phyloP scores from a whole-genome alignment of 2,888 invertebrate species.

The Synergus itoensis region DNA sequence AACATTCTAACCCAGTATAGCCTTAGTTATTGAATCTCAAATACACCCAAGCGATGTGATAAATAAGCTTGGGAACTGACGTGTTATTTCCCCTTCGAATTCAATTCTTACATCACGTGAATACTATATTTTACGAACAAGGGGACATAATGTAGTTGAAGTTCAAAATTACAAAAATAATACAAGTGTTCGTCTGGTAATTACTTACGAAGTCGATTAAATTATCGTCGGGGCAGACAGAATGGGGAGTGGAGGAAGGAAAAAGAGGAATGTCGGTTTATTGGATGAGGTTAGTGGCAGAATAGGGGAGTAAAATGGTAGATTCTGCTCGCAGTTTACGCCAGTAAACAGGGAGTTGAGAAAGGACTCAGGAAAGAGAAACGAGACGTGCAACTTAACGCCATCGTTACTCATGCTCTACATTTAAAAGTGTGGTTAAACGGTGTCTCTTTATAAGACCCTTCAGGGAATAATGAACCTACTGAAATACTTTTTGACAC shows the following conservation, averaged over 20 bases:
- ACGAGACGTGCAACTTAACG: slow-evolving; percentile 40
- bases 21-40: slow-evolving; percentile 62
- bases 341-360: slow-evolving; percentile 44
- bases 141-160: not conserved
- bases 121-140: not conserved
- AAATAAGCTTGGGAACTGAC: slow-evolving; percentile 57
- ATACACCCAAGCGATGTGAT: slow-evolving; percentile 52
- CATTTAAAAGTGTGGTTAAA: not conserved
- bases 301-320: slow-evolving; percentile 44
- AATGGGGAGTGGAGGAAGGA: not conserved
- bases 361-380: slow-evolving; percentile 38
- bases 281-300: slow-evolving; percentile 35
- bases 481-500: no score
- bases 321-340: slow-evolving; percentile 47
- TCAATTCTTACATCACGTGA: not conserved
- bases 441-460: not conserved
- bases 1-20: slow-evolving; percentile 49
- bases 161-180: no score
- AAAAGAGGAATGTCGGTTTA: not conserved
- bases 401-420: not conserved
- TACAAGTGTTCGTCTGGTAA: not conserved
- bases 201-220: slow-evolving; percentile 43
- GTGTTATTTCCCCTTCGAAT: not conserved
- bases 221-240: slow-evolving; percentile 17
- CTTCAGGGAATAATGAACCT: not conserved